Evolutionary conservation across 2,797 vertebrate genomes (phyloP), one percentile per base, ranked within the genome.

Genomic region (Paedocypris micromegethes): DNA sequence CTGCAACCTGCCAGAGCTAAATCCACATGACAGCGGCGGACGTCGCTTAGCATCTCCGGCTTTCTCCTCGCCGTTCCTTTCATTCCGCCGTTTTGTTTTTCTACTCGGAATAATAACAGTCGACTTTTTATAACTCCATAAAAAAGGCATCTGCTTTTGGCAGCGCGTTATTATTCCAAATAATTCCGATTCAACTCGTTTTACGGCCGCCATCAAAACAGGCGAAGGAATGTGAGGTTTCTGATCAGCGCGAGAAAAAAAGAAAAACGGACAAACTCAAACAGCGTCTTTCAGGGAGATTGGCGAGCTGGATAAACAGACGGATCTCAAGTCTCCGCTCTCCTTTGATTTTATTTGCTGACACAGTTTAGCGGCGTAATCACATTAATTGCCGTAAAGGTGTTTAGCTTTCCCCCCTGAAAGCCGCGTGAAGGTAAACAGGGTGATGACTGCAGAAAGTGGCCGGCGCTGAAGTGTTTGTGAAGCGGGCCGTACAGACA

Each of bases 291-390:
- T 23, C 23, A 23, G 23, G 23, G 23, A 23, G 23, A 23, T 23
- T 23, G 23, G 23, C 23, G 23, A 23, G 23, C 23, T 23, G 23
- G 9, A 39, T 40, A 52, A 80, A 56, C 58, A 67, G 73, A 80
- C 58, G 65, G 75, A 57, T 54, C 47, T 39, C 41, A 55, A 62
- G 51, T 61, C 70, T 49, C n/a, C 37, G 23, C 46, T n/a, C 48
- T 40, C 6, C 77, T 82, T 85, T 80, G 78, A 85, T 83, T 82
- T 86, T 82, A 84, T 82, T 79, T 81, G 58, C 77, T 67, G 82
- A 89, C 89, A 89, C 87, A 88, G 81, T 86, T 88, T 85, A 85
- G 80, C 23, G 77, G 57, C 5, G 81, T 87, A 85, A 88, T 88
- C 81, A 84, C 80, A 84, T 79, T 78, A 86, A 88, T 87, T 86